Percentiles rank a stretch among this genome's conserved stretches.
These are phyloP conservation scores for Heliocidaris tuberculata DNA, from an alignment of 35 echinoderm and acorn worm species.

Conservation along the genomic window DNA sequence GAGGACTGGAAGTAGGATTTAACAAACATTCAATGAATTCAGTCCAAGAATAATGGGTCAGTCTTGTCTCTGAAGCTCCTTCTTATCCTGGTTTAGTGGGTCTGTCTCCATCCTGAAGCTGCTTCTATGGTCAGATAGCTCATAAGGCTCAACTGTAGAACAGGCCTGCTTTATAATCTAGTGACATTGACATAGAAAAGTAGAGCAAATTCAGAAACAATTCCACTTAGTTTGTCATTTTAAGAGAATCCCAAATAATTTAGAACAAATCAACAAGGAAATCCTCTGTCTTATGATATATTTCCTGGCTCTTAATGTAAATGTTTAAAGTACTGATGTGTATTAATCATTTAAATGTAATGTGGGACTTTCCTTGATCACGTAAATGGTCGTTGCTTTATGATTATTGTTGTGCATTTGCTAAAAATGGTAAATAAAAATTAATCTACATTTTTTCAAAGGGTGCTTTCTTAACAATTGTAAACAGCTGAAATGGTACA, in stretches of 20 bases:
- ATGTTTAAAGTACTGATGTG: neutral
- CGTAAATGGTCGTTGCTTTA: neutral
- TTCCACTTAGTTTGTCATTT: neutral
- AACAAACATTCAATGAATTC: conserved; percentile 8
- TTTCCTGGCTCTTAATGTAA: neutral
- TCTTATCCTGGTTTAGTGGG: neutral
- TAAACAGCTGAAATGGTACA: neutral
- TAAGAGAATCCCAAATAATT: neutral
- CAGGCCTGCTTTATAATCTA: neutral
- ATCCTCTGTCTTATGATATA: neutral
- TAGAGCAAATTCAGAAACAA: neutral
- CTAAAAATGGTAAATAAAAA: too few species aligned
- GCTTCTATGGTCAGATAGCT: neutral
- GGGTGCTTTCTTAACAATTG: too few species aligned
- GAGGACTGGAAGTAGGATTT: conserved; percentile 37
- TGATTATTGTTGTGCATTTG: too few species aligned
- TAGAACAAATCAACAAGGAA: neutral
- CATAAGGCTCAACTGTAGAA: neutral
- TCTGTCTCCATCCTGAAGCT: neutral
- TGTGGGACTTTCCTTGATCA: neutral
- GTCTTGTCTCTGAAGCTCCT: neutral
- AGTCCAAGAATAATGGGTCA: conserved; percentile 28
- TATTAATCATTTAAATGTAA: neutral
- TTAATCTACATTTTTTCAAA: too few species aligned
- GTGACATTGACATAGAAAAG: neutral